These are phyloP conservation scores for Oryctes rhinoceros DNA, from an alignment of 1,140 invertebrate genomes.

Conservation along the genomic window DNA sequence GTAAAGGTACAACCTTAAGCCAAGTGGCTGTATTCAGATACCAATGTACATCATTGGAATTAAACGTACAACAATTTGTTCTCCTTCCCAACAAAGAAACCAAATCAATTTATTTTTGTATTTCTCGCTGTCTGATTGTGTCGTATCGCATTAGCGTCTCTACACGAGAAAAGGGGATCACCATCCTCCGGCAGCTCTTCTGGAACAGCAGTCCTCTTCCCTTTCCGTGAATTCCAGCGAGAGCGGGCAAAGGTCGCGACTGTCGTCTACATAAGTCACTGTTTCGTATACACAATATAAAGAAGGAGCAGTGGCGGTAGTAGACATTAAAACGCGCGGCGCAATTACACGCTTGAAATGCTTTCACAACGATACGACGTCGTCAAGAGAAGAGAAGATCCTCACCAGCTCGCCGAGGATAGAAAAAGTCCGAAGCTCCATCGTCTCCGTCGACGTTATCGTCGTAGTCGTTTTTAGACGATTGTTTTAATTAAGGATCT, in stretches of 20 bases:
- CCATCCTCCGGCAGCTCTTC: background rate
- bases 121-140: no score
- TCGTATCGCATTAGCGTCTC: background rate
- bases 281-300: conserved; percentile 9
- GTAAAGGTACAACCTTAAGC: no score
- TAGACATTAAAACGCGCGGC: conserved; percentile 13
- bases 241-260: background rate
- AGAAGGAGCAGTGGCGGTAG: background rate
- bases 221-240: background rate
- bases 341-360: conserved; percentile 3
- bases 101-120: no score
- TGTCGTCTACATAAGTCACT: conserved; percentile 14
- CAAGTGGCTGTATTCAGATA: no score
- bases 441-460: background rate
- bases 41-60: no score
- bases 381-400: background rate
- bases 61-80: no score
- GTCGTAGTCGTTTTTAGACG: background rate
- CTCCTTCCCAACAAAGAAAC: no score
- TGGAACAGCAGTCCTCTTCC: background rate
- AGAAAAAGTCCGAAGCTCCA: background rate
- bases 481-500: conserved; percentile 11
- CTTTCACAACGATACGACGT: background rate
- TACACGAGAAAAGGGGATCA: background rate
- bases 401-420: background rate